A percentile compares a stretch with the other conserved stretches of the same genome.
Evolutionary conservation across 2,888 invertebrate genomes (phyloP).

Genomic region (Lepidonotus clava): DNA sequence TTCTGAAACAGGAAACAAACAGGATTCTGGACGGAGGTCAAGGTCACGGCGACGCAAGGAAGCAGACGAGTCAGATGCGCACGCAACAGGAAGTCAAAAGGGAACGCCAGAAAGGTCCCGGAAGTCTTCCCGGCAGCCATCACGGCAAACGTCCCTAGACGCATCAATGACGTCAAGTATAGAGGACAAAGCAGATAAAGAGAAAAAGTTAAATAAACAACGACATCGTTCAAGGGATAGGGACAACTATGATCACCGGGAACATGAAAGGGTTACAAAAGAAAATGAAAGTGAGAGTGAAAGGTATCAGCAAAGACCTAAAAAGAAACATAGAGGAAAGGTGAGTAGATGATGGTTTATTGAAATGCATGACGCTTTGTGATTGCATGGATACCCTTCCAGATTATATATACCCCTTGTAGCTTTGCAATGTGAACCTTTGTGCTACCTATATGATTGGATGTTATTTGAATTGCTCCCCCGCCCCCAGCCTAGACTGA

Average conservation of each 20-base stretch:
- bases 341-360: neutral
- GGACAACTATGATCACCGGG: constrained; percentile 32
- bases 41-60: neutral
- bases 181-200: neutral
- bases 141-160: neutral
- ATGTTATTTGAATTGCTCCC: neutral
- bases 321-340: neutral
- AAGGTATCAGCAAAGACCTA: neutral
- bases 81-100: neutral
- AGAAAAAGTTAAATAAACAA: constrained; percentile 17
- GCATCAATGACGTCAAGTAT: neutral
- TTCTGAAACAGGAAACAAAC: neutral
- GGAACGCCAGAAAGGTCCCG: neutral
- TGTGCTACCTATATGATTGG: too few relatives aligned
- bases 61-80: neutral
- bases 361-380: too few relatives aligned
- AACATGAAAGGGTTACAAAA: neutral
- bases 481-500: too few relatives aligned
- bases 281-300: neutral
- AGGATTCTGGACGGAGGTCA: too few relatives aligned
- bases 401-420: too few relatives aligned
- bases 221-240: constrained; percentile 1
- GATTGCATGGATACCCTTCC: too few relatives aligned
- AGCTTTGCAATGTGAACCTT: neutral
- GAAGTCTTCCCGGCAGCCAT: neutral